Evolutionary conservation across 37 sponge, comb jelly and placozoan species (phyloP).

Genomic region (Lycopodina hypogea): DNA sequence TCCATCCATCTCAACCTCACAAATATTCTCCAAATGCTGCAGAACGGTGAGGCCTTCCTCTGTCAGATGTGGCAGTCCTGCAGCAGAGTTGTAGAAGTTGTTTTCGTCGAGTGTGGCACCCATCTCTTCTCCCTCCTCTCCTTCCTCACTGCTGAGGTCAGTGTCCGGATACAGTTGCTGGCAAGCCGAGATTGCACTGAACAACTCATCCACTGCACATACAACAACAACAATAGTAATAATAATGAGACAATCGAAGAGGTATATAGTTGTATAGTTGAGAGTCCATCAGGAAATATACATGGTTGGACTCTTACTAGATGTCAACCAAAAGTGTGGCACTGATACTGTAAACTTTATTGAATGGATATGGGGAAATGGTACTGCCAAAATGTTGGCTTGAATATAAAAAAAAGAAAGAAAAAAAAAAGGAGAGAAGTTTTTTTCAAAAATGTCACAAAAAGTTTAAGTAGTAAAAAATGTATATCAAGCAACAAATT

Average conservation of each 20-base stretch:
- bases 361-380: too few species aligned
- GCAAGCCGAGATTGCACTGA: constrained; percentile 53
- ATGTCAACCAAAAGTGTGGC: too few species aligned
- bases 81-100: constrained; percentile 36
- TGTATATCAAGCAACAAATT: too few species aligned
- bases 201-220: constrained; percentile 56
- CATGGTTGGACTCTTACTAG: too few species aligned
- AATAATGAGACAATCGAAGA: background rate
- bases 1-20: background rate
- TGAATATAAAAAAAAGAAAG: too few species aligned
- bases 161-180: constrained; percentile 76
- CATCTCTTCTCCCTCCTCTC: constrained; percentile 33
- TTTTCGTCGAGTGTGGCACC: background rate
- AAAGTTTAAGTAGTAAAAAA: too few species aligned
- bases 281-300: too few species aligned
- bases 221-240: background rate
- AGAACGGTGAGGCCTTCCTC: constrained; percentile 44
- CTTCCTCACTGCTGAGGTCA: constrained; percentile 9
- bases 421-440: too few species aligned
- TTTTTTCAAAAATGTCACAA: too few species aligned
- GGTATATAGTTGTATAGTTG: too few species aligned
- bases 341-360: too few species aligned
- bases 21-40: constrained; percentile 24
- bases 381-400: too few species aligned
- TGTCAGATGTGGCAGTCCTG: constrained; percentile 40